Percentiles rank a stretch among this genome's conserved stretches.
These are phyloP conservation scores for Montipora foliosa DNA, from an alignment of 64 coral and sea anemone species.

Conservation along the genomic window DNA sequence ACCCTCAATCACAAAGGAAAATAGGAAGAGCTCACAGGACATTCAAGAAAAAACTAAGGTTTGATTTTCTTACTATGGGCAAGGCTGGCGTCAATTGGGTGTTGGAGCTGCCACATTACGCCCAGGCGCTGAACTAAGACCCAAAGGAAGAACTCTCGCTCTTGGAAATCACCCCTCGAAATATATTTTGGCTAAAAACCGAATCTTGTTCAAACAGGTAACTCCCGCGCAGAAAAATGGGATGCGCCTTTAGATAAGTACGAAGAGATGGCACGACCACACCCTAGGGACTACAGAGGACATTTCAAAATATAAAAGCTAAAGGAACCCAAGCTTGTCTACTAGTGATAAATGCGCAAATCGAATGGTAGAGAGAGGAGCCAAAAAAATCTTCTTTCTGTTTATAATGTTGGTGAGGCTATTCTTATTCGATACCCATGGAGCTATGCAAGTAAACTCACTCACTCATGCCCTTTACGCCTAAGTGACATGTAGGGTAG, in stretches of 20 bases:
- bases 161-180: constrained; percentile 19
- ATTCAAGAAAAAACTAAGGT: too few relatives aligned
- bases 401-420: constrained; percentile 17
- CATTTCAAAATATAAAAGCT: not conserved
- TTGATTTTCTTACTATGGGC: too few relatives aligned
- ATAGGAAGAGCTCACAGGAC: too few relatives aligned
- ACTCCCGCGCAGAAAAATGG: not conserved
- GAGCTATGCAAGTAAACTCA: not conserved
- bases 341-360: not conserved
- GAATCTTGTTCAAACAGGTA: not conserved
- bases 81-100: not conserved
- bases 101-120: not conserved
- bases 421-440: constrained; percentile 39
- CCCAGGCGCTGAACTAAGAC: constrained; percentile 19
- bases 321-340: not conserved
- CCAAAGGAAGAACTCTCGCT: constrained; percentile 39
- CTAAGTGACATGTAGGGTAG: too few relatives aligned
- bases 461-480: too few relatives aligned
- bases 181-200: constrained; percentile 56
- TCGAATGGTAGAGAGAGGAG: not conserved
- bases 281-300: not conserved
- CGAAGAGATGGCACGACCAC: not conserved
- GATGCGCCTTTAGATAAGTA: not conserved
- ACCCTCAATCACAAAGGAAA: too few relatives aligned
- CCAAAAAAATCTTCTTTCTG: not conserved